Evolutionary conservation across 2,888 invertebrate genomes (phyloP), one percentile per base, ranked within the genome.

Genomic region (Eurois occulta): DNA sequence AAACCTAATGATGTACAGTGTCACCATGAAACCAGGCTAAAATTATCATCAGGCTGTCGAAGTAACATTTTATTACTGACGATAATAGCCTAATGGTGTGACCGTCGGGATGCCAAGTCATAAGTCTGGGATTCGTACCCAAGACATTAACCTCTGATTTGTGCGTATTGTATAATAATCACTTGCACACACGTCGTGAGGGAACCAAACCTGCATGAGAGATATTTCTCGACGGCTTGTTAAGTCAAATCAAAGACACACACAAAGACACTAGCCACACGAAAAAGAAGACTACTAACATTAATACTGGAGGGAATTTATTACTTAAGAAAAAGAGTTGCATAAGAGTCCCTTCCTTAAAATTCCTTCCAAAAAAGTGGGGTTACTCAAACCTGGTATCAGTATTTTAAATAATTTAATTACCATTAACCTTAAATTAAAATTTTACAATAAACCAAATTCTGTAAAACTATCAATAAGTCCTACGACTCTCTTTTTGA

Each of bases 401-500:
- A 13, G 6, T 38, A 24, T 35, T 35, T 68, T 7, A 58, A 70
- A 32, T 32, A 21, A 24, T 21, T 41, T 60, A 41, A 70, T 41
- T 41, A 8, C 0, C 11, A 41, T 1, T 24, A 48, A 18, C 18
- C n/a, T 28, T 28, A 28, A 58, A 55, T 58, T 2, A 6, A 28
- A 16, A 5, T 72, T n/a, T 74, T n/a, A 66, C 21, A 77, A 68
- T 48, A 52, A 78, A 11, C 41, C 60, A 32, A 77, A 77, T 78
- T 77, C 78, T 67, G 21, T 78, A 35, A 77, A 77, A 62, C 68
- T 77, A 52, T 78, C 78, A 28, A 77, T 62, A 52, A 77, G 62
- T 35, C 78, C 78, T 24, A 35, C n/a, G 5, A 77, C 62, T 35
- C 77, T 62, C 28, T 78, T 77, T n/a, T 62, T 77, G 11, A 68